phyloP scores from a whole-genome alignment of 2,797 vertebrate genomes.

The Psittacula derbiana region DNA sequence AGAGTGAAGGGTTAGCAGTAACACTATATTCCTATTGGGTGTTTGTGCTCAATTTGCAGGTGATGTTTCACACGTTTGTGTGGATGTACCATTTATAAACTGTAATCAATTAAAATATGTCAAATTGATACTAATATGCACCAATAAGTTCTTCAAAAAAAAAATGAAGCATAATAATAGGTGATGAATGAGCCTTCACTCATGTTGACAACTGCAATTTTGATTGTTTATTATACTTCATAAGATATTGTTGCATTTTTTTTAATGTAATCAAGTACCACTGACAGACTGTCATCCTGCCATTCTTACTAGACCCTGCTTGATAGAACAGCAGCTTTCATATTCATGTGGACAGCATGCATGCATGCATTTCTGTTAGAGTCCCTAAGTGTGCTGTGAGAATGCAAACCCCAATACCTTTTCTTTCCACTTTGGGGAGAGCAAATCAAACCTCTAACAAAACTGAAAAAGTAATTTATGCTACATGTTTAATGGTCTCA shows the following conservation, averaged over 20 bases:
- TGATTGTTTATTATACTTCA: not conserved
- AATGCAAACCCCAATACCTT: not conserved
- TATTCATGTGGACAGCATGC: rapidly evolving
- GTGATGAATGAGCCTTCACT: not conserved
- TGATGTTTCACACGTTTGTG: not conserved
- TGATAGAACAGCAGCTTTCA: not conserved
- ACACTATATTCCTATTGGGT: not conserved
- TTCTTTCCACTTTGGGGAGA: not conserved
- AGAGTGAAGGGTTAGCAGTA: not conserved
- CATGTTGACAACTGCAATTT: not conserved
- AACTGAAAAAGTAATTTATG: not conserved
- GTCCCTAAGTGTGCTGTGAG: not conserved
- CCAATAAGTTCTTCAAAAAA: not conserved
- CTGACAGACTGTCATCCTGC: not conserved
- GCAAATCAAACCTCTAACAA: not conserved
- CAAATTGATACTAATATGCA: not conserved
- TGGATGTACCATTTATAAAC: not conserved
- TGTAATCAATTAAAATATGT: not conserved
- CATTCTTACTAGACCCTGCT: not conserved
- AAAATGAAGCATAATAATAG: not conserved
- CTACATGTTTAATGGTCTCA: not conserved
- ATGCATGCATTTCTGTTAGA: not conserved
- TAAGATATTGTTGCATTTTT: not conserved
- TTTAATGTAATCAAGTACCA: not conserved
- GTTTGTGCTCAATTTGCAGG: not conserved